Base-by-base conservation (phyloP, 2,797 vertebrate genomes). In the Gouania willdenowi region DNA sequence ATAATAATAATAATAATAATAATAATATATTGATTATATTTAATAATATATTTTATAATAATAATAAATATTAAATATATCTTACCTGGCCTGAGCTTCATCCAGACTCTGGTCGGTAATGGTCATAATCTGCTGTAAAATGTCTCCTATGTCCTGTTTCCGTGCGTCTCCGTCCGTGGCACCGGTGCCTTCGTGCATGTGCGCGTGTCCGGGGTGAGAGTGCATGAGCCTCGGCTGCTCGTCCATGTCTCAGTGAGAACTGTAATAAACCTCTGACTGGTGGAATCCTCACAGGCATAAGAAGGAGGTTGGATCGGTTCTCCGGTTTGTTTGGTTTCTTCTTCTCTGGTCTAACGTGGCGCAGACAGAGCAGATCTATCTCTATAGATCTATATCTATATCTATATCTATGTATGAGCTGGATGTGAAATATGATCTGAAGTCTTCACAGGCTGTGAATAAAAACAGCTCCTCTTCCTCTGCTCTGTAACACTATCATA, bases 21-120 rank as follows among this genome's bases (percentile, higher is more conserved):
- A n/a, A n/a, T n/a, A n/a, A n/a, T n/a, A n/a, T n/a, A n/a, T n/a
- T n/a, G n/a, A n/a, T n/a, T n/a, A n/a, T n/a, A n/a, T n/a, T n/a
- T n/a, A n/a, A n/a, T n/a, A n/a, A n/a, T n/a, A n/a, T n/a, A n/a
- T n/a, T n/a, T n/a, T n/a, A n/a, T n/a, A n/a, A n/a, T n/a, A n/a
- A n/a, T n/a, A n/a, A n/a, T n/a, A n/a, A n/a, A n/a, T n/a, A n/a
- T n/a, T n/a, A n/a, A n/a, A n/a, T n/a, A n/a, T n/a, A n/a, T n/a
- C n/a, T 80, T 90, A 97, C 95, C 94, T 96, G 90, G 95, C 94
- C 87, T 98, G 95, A 48, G 94, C 94, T 79, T 98, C 95, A 55
- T 98, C 95, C 91, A 98, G 89, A 88, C 94, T 98, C 86, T 98
- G 95, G 69, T 98, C 95, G 38, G 95, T 98, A 88, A 97, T 98